These are phyloP conservation scores for Melieria picta DNA, from an alignment of 2,888 invertebrate genomes.

Conservation along the genomic window DNA sequence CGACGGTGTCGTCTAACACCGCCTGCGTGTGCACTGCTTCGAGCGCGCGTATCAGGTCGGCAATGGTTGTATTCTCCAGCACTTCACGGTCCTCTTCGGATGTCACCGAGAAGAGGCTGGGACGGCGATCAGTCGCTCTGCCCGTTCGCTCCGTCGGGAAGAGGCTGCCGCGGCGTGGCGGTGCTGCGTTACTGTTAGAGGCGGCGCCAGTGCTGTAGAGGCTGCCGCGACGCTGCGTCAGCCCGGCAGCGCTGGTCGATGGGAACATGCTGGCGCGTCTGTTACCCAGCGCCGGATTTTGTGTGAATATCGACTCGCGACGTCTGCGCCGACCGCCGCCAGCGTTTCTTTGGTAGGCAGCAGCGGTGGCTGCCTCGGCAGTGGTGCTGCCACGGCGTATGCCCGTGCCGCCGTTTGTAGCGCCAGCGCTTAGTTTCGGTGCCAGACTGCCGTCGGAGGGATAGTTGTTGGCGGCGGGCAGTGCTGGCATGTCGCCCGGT, in stretches of 20 bases:
- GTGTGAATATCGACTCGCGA: constrained; percentile 60
- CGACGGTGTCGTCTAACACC: constrained; percentile 53
- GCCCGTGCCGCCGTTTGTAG: constrained; percentile 23
- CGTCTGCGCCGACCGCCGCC: constrained; percentile 49
- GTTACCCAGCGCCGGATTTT: constrained; percentile 55
- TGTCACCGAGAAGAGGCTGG: constrained; percentile 61
- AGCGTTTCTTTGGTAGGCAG: constrained; percentile 52
- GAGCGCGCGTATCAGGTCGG: constrained; percentile 81
- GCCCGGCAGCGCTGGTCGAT: constrained; percentile 46
- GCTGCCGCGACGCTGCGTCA: constrained; percentile 57
- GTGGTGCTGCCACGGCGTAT: constrained; percentile 44
- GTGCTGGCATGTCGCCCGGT: constrained; percentile 28
- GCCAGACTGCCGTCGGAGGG: constrained; percentile 45
- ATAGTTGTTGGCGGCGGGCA: constrained; percentile 22
- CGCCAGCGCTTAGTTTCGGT: constrained; percentile 32
- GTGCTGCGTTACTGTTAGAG: constrained; percentile 45
- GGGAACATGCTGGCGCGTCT: constrained; percentile 60
- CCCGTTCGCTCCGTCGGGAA: constrained; percentile 48
- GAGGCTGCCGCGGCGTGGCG: constrained; percentile 58
- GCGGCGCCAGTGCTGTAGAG: constrained; percentile 49
- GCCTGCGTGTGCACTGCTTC: constrained; percentile 74
- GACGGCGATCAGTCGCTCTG: constrained; percentile 52
- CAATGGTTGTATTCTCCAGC: constrained; percentile 83
- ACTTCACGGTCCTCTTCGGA: constrained; percentile 67
- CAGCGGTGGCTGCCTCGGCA: constrained; percentile 45